A percentile compares a stretch with the other conserved stretches of the same genome.
phyloP scores from a whole-genome alignment of 2,797 vertebrate genomes.

The Anableps anableps region DNA sequence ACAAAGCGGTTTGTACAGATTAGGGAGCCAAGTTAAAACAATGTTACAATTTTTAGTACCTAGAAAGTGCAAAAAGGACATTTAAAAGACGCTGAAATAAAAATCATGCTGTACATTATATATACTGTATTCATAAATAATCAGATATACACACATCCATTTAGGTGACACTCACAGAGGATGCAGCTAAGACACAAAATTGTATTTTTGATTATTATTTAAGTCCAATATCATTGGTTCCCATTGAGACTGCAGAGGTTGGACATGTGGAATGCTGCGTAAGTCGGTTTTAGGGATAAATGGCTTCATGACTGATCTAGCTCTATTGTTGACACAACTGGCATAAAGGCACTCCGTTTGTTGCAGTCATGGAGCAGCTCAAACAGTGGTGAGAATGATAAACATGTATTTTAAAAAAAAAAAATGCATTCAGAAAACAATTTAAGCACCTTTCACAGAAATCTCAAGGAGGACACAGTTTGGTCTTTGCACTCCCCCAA shows the following conservation, averaged over 20 bases:
- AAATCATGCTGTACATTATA: constrained; percentile 91
- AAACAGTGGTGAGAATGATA: constrained; percentile 58
- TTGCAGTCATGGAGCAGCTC: constrained; percentile 56
- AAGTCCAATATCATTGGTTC: constrained; percentile 53
- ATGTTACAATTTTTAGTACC: constrained; percentile 89
- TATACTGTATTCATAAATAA: constrained; percentile 87
- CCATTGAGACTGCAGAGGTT: constrained; percentile 41
- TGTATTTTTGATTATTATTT: constrained; percentile 54
- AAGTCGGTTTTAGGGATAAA: constrained; percentile 33
- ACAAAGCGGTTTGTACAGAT: constrained; percentile 95
- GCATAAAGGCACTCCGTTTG: constrained; percentile 82
- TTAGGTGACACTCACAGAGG: constrained; percentile 79
- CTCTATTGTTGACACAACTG: constrained; percentile 43
- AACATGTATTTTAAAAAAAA: constrained; percentile 19
- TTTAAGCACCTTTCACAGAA: constrained; percentile 44
- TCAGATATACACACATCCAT: constrained; percentile 89
- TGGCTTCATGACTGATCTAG: constrained; percentile 31
- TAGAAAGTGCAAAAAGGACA: constrained; percentile 95
- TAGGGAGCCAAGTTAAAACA: constrained; percentile 88
- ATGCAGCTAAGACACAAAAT: constrained; percentile 75
- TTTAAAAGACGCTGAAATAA: constrained; percentile 85
- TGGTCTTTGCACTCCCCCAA: constrained; percentile 39
- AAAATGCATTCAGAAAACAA: constrained; percentile 15
- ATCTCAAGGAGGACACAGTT: constrained; percentile 42
- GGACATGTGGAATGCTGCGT: constrained; percentile 68